Evolutionary conservation across 2,797 vertebrate species (phyloP), one percentile per base, ranked within the genome.

Genomic region (Netta rufina): DNA sequence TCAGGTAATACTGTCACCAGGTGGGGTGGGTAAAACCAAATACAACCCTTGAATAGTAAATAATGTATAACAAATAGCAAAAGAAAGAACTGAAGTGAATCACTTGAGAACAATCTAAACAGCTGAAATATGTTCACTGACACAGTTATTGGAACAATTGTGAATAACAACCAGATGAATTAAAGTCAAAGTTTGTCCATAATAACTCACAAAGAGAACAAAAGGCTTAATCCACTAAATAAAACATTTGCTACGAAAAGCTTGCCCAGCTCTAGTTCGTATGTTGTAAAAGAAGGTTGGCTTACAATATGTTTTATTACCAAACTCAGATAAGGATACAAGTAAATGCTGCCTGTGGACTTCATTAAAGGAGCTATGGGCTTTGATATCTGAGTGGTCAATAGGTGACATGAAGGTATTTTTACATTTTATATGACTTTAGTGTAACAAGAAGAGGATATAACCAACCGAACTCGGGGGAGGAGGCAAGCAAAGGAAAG

Each of bases 141-240:
- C 90, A 84, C 43, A 92, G 87, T 88, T 94, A 90, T 91, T 92
- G 89, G 92, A 96, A 96, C 83, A 94, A 87, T 91, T 77, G 81
- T 96, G 92, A 96, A 79, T 94, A 96, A 96, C 84, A 93, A 92
- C 93, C 89, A 87, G 72, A 90, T 87, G 87, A 93, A 96, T 89
- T 89, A 75, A 90, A 94, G 93, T 96, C 90, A 93, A 61, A 94
- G 84, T 93, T 93, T 93, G 89, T 95, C 84, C 81, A 77, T 91
- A 95, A 94, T 96, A 96, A 95, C 91, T 96, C 94, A 96, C 81
- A 93, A 85, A 65, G 72, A 77, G 95, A 95, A 96, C 94, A 95
- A 96, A 95, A 96, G 93, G 54, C 78, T 83, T 85, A 92, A 86
- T 89, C 65, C 77, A 94, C 72, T 95, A 94, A 95, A 95, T 92